phyloP scores from a whole-genome alignment of 2,797 vertebrate genomes.

The Carcharodon carcharias region DNA sequence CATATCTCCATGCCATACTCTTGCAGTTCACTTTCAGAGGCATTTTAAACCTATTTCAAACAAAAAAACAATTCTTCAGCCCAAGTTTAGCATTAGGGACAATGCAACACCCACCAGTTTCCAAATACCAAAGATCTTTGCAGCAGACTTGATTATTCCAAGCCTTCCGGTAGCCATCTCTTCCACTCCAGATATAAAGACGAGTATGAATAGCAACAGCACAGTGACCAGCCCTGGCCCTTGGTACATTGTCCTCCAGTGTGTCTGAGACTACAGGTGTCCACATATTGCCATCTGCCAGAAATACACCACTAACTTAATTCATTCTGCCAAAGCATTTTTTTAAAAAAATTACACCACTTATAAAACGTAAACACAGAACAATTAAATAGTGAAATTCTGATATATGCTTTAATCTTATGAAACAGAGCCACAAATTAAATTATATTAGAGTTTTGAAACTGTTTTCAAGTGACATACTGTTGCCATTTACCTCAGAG shows the following conservation, averaged over 20 bases:
- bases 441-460: neutral
- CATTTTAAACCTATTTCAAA: neutral
- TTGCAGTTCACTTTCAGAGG: neutral
- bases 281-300: constrained; percentile 80
- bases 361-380: constrained; percentile 41
- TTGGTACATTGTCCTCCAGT: constrained; percentile 70
- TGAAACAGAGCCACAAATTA: neutral
- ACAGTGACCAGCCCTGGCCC: constrained; percentile 86
- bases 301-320: constrained; percentile 38
- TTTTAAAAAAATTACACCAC: neutral
- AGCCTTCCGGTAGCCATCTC: constrained; percentile 86
- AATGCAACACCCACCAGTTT: constrained; percentile 73
- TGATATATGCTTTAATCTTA: constrained; percentile 31
- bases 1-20: neutral
- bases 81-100: neutral
- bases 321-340: constrained; percentile 38
- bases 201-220: constrained; percentile 74
- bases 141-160: constrained; percentile 96
- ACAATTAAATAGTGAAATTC: constrained; percentile 37
- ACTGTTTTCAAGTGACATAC: neutral
- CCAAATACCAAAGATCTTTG: constrained; percentile 96
- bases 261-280: constrained; percentile 64
- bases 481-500: neutral
- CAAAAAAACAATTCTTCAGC: neutral
- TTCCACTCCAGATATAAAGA: constrained; percentile 91